These are phyloP conservation scores for Synergus japonicus DNA, from an alignment of 2,888 invertebrate species.

Conservation along the genomic window DNA sequence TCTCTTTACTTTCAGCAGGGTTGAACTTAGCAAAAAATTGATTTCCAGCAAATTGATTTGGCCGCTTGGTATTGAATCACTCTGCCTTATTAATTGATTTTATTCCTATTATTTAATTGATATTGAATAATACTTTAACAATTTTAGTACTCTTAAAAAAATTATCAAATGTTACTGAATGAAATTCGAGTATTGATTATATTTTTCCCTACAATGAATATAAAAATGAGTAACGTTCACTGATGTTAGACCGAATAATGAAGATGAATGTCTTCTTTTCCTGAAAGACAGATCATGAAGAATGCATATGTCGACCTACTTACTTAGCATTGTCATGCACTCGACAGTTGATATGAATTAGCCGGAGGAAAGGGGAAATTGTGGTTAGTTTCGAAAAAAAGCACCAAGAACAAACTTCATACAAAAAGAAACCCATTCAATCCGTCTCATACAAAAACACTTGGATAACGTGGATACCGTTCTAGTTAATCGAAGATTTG, in stretches of 20 bases:
- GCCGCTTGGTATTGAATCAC: too few relatives aligned
- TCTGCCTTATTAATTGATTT: background rate
- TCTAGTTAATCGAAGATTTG: conserved; percentile 7
- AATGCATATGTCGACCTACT: conserved; percentile 49
- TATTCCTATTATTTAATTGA: conserved; percentile 25
- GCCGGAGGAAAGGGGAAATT: background rate
- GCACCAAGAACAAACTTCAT: background rate
- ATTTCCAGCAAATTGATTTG: too few relatives aligned
- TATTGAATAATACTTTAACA: too few relatives aligned
- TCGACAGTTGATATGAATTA: background rate
- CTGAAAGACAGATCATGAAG: conserved; percentile 53
- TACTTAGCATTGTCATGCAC: conserved; percentile 26
- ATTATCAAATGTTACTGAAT: background rate
- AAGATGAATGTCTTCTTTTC: background rate
- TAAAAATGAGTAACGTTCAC: background rate
- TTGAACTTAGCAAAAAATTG: too few relatives aligned
- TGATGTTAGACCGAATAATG: background rate
- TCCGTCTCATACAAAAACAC: background rate
- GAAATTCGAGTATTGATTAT: background rate
- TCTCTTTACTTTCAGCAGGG: too few relatives aligned
- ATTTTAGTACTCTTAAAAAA: too few relatives aligned
- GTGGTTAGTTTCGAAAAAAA: background rate
- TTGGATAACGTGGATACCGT: background rate
- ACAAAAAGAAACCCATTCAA: background rate
- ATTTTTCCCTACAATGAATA: background rate